Evolutionary conservation across 1,140 invertebrate genomes (phyloP).

Genomic region (Hestina assimilis): DNA sequence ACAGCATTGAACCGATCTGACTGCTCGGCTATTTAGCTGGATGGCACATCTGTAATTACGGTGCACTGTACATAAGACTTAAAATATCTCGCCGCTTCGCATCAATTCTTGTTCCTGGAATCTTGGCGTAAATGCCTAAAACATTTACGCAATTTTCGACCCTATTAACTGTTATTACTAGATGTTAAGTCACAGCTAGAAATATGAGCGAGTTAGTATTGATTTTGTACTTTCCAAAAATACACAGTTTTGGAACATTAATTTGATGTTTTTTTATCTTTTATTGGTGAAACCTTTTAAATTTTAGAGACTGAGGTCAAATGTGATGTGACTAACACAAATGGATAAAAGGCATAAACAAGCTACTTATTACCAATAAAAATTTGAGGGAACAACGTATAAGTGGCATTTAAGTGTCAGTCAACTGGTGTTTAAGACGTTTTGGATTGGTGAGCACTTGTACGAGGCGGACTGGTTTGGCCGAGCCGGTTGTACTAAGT

Average conservation of each 20-base stretch:
- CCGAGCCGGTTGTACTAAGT: conserved; percentile 67
- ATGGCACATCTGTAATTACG: conserved; percentile 66
- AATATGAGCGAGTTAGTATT: not conserved
- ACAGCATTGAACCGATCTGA: conserved; percentile 50
- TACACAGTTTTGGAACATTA: conserved; percentile 10
- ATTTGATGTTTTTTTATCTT: conserved; percentile 12
- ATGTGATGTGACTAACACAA: conserved; percentile 20
- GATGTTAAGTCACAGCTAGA: not conserved
- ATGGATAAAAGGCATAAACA: conserved; percentile 39
- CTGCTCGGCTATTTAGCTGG: conserved; percentile 59
- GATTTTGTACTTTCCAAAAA: not conserved
- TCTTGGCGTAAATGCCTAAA: conserved; percentile 33
- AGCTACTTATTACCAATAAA: conserved; percentile 72
- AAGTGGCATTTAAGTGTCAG: conserved; percentile 74
- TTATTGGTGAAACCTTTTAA: conserved; percentile 27
- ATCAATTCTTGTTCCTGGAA: conserved; percentile 37
- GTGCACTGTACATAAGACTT: conserved; percentile 46
- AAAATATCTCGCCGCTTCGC: conserved; percentile 56
- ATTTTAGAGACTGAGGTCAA: conserved; percentile 31
- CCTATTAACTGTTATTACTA: conserved; percentile 26
- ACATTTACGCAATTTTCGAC: conserved; percentile 36
- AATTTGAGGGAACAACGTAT: conserved; percentile 67
- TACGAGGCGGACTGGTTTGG: conserved; percentile 61
- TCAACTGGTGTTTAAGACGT: conserved; percentile 64
- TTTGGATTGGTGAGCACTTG: conserved; percentile 31